Evolutionary conservation across 2,797 vertebrate genomes (phyloP).

Genomic region (Melanotaenia pygmaea): DNA sequence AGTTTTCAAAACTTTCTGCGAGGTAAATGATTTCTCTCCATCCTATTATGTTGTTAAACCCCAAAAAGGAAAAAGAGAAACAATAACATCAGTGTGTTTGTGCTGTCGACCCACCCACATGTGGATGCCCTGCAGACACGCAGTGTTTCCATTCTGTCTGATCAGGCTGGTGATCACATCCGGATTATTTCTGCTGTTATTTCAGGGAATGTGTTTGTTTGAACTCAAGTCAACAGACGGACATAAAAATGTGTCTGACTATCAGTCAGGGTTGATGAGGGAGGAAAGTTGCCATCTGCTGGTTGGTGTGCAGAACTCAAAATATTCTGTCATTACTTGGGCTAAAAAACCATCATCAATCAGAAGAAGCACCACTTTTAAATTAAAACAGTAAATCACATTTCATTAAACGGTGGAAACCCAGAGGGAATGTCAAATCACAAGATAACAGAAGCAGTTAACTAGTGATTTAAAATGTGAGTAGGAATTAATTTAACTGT

Average conservation of each 20-base stretch:
- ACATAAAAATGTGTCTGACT: not conserved
- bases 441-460: not conserved
- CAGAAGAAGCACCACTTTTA: not conserved
- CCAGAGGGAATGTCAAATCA: not conserved
- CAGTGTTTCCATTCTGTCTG: slow-evolving; percentile 26
- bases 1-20: not conserved
- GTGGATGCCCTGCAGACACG: slow-evolving; percentile 18
- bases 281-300: slow-evolving; percentile 3
- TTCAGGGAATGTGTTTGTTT: slow-evolving; percentile 9
- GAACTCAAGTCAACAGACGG: slow-evolving; percentile 4
- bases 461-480: not conserved
- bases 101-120: not conserved
- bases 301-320: not conserved
- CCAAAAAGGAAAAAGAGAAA: not conserved
- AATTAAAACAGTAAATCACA: not conserved
- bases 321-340: not conserved
- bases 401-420: not conserved
- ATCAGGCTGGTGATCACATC: not conserved
- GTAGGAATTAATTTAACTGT: not conserved
- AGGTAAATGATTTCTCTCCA: not conserved
- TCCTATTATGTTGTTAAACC: slow-evolving; percentile 16
- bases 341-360: too few relatives aligned
- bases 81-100: not conserved
- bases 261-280: not conserved
- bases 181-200: slow-evolving; percentile 12